These are phyloP conservation scores for Gnatocerus cornutus DNA, from an alignment of 2,888 invertebrate species.

Conservation along the genomic window DNA sequence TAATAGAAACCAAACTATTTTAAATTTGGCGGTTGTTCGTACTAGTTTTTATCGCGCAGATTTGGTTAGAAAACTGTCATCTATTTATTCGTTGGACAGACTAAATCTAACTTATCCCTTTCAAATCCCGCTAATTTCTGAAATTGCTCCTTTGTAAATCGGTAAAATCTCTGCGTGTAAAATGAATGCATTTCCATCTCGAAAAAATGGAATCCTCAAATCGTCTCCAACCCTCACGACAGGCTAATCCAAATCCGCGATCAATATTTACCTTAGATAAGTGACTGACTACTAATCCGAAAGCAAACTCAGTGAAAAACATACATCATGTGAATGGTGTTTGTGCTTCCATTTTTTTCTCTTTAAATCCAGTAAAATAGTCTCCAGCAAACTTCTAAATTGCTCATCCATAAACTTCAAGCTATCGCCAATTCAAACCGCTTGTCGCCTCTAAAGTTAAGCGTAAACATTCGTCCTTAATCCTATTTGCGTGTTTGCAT, in stretches of 20 bases:
- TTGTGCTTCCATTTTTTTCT: constrained; percentile 17
- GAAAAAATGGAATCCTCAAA: background rate
- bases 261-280: constrained; percentile 37
- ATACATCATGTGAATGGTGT: constrained; percentile 30
- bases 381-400: background rate
- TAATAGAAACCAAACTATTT: too few relatives aligned
- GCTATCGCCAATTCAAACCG: background rate
- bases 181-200: too few relatives aligned
- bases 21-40: too few relatives aligned
- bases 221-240: constrained; percentile 15
- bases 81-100: too few relatives aligned
- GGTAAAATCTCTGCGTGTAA: too few relatives aligned
- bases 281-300: constrained; percentile 18
- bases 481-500: background rate
- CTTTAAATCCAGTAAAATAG: constrained; percentile 3
- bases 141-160: too few relatives aligned
- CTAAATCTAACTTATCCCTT: too few relatives aligned
- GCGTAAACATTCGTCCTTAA: constrained; percentile 18
- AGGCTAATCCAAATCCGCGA: constrained; percentile 22
- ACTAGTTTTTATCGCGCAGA: too few relatives aligned
- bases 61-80: too few relatives aligned
- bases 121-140: too few relatives aligned
- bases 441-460: constrained; percentile 18
- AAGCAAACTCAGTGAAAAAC: constrained; percentile 23
- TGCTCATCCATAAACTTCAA: constrained; percentile 21